Evolutionary conservation across 2,888 invertebrate species (phyloP).

Genomic region (Cephus sareptanus): DNA sequence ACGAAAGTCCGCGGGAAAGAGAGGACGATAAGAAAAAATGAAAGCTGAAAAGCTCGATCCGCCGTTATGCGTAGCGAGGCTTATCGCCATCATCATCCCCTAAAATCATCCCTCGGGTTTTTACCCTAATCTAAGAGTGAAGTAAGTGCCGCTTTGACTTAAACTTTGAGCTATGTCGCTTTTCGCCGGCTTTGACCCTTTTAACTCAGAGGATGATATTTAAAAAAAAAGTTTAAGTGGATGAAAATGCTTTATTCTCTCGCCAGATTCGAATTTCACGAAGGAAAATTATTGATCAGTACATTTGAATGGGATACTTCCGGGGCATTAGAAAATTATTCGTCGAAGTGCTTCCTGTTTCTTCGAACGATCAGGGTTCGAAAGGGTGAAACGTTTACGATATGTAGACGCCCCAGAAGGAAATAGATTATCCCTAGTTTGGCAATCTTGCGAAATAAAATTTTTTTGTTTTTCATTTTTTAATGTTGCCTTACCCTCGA

Average conservation of each 20-base stretch:
- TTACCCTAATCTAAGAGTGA: not conserved
- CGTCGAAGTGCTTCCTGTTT: not conserved
- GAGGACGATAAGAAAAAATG: constrained; percentile 7
- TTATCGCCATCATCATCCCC: constrained; percentile 15
- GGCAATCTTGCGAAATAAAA: not conserved
- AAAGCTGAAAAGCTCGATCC: not conserved
- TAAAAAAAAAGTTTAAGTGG: not conserved
- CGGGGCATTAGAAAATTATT: not conserved
- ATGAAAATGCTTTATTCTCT: not conserved
- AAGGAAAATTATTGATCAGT: not conserved
- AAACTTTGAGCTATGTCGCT: not conserved
- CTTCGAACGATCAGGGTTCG: not conserved
- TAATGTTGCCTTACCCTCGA: not conserved
- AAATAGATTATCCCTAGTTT: not conserved
- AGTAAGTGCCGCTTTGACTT: not conserved
- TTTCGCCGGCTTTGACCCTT: not conserved
- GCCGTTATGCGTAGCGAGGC: constrained; percentile 10
- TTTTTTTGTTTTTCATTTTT: not conserved
- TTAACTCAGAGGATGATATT: not conserved
- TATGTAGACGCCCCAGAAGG: constrained; percentile 26
- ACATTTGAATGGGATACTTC: not conserved
- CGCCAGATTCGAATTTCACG: not conserved
- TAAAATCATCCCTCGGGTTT: constrained; percentile 3
- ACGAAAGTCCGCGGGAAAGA: constrained; percentile 6
- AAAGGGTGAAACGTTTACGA: constrained; percentile 45